Evolutionary conservation across 2,113 vertebrate genomes (phyloP), one percentile per base, ranked within the genome.

Genomic region (Lipophrys pholis): DNA sequence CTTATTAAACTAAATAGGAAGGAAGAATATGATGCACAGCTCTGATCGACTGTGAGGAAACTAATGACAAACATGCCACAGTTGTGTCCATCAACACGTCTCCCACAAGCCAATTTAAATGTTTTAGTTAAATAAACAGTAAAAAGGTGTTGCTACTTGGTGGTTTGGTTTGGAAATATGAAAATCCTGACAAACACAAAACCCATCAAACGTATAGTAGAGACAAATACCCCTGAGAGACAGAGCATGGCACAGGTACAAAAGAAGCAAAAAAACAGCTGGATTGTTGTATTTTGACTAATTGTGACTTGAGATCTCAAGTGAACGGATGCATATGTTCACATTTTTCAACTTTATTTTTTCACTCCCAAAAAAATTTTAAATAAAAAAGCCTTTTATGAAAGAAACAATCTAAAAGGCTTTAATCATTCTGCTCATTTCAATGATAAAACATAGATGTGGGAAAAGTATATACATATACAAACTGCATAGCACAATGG

Each of bases 401-500:
- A 59, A 76, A n/a, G n/a, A 62, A 73, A 78, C 43, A 62, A 62
- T 69, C 67, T 69, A 36, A 54, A 69, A 82, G 56, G 49, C 46
- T 82, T 85, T 50, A 48, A 57, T 64, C 21, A 49, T 40, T 70
- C 81, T 53, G 50, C 63, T 73, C 57, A 74, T 79, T 72, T 73
- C 6, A 76, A 73, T 52, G n/a, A 68, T 74, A 79, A 69, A 83
- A 81, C 63, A 81, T 38, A 5, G 1, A 30, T 7, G 51, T 71
- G 11, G 4, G 15, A 42, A 71, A 58, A 79, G 15, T 5, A 61
- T 7, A 55, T 14, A 12, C n/a, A 41, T 58, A 51, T 73, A 73
- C 35, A 72, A 80, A 86, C 72, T 80, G 83, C 76, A 88, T 89
- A 87, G 81, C 30, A 80, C n/a, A 60, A 54, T 16, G 35, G 56